These are phyloP conservation scores for Dromius quadrimaculatus DNA, from an alignment of 2,888 invertebrate species.

Conservation along the genomic window DNA sequence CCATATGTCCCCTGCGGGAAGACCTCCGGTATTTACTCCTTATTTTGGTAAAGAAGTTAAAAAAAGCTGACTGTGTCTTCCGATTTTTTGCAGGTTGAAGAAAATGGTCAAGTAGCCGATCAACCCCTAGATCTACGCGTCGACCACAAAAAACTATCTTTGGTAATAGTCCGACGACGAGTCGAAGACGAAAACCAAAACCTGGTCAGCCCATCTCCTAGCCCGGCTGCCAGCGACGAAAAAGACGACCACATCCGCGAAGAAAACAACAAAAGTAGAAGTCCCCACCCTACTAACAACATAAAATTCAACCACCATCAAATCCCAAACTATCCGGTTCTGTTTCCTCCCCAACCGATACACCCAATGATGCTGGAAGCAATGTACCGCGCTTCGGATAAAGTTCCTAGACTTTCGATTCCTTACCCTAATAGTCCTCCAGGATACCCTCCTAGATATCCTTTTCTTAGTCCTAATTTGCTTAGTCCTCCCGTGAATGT, in stretches of 20 bases:
- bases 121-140: conserved; percentile 91
- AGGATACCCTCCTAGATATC: conserved; percentile 66
- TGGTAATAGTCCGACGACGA: conserved; percentile 67
- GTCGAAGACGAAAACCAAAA: conserved; percentile 91
- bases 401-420: conserved; percentile 72
- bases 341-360: conserved; percentile 73
- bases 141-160: conserved; percentile 80
- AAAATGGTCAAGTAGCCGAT: conserved; percentile 67
- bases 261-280: conserved; percentile 61
- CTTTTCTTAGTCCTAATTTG: conserved; percentile 66
- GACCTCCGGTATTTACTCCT: conserved; percentile 69
- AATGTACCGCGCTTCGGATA: conserved; percentile 73
- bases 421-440: conserved; percentile 70
- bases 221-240: conserved; percentile 56
- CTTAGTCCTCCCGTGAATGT: conserved; percentile 64
- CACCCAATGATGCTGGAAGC: conserved; percentile 81
- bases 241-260: conserved; percentile 57
- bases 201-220: conserved; percentile 74
- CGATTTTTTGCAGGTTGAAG: no score
- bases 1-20: conserved; percentile 71
- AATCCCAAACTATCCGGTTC: conserved; percentile 66
- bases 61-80: conserved; percentile 57
- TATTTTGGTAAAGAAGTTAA: conserved; percentile 68
- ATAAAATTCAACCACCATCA: conserved; percentile 60
- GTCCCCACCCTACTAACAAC: conserved; percentile 56